These are phyloP conservation scores for Phyto melanocephala DNA, from an alignment of 2,888 invertebrate genomes.

Conservation along the genomic window DNA sequence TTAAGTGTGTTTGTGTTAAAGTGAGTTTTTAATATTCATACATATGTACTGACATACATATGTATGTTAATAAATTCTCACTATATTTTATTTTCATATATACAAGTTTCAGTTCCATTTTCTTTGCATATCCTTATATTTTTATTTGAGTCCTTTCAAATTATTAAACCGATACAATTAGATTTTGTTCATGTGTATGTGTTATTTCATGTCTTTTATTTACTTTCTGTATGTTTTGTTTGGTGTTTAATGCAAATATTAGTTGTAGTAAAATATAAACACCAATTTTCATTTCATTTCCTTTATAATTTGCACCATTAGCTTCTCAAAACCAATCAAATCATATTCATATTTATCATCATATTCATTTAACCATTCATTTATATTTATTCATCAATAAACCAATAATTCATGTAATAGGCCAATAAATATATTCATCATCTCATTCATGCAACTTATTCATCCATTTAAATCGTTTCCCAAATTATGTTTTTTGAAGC, in stretches of 20 bases:
- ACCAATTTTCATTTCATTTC: slow-evolving; percentile 5
- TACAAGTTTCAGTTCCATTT: not conserved
- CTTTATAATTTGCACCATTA: slow-evolving; percentile 40
- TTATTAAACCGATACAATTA: not conserved
- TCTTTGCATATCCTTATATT: not conserved
- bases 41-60: too few relatives aligned
- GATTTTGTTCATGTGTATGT: slow-evolving; percentile 18
- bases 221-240: not conserved
- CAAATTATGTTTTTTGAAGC: not conserved
- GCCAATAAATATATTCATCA: not conserved
- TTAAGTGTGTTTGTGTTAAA: too few relatives aligned
- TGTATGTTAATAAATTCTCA: too few relatives aligned
- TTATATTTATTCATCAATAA: not conserved
- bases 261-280: not conserved
- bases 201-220: not conserved
- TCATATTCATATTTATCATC: not conserved
- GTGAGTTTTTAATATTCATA: too few relatives aligned
- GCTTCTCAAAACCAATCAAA: not conserved
- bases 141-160: not conserved
- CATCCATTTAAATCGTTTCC: not conserved
- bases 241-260: slow-evolving; percentile 24
- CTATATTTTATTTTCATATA: too few relatives aligned
- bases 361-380: slow-evolving; percentile 14
- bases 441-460: not conserved
- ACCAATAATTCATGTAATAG: not conserved